Percentiles rank a stretch among this genome's conserved stretches.
Evolutionary conservation across 2,113 vertebrate genomes (phyloP).

Genomic region (Atherinomorus stipes): DNA sequence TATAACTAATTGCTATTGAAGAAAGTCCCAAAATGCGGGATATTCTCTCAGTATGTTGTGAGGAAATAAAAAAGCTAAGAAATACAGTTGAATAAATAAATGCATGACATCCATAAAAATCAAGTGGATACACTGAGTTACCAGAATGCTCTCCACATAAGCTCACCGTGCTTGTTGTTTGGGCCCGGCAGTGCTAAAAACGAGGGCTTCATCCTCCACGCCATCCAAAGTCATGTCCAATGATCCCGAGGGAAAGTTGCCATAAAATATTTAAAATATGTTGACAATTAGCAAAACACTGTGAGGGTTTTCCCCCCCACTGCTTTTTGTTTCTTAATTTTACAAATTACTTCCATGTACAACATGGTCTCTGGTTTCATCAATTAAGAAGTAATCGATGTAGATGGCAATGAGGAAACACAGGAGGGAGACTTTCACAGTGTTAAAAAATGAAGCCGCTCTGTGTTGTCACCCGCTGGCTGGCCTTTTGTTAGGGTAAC

Average conservation of each 20-base stretch:
- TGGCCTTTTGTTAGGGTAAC: slow-evolving; percentile 87
- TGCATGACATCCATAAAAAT: slow-evolving; percentile 73
- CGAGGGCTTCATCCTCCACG: slow-evolving; percentile 54
- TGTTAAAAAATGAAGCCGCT: slow-evolving; percentile 77
- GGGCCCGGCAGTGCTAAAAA: slow-evolving; percentile 76
- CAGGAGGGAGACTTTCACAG: slow-evolving; percentile 84
- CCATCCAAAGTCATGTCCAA: slow-evolving; percentile 46
- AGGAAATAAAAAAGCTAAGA: slow-evolving; percentile 69
- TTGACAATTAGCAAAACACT: slow-evolving; percentile 55
- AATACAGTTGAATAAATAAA: slow-evolving; percentile 82
- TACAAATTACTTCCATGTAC: slow-evolving; percentile 62
- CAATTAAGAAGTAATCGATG: slow-evolving; percentile 51
- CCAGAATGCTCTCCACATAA: slow-evolving; percentile 62
- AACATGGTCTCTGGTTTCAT: slow-evolving; percentile 62
- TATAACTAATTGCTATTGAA: slow-evolving; percentile 76
- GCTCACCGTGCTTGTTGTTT: slow-evolving; percentile 67
- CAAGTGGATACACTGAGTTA: slow-evolving; percentile 63
- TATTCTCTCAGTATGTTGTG: slow-evolving; percentile 62
- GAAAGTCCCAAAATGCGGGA: slow-evolving; percentile 68
- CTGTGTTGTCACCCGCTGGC: slow-evolving; percentile 49
- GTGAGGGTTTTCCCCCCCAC: too few species aligned
- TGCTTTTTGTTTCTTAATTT: neutral
- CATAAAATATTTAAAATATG: slow-evolving; percentile 72
- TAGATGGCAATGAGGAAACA: slow-evolving; percentile 64
- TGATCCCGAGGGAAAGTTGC: slow-evolving; percentile 61